These are phyloP conservation scores for Catharus ustulatus DNA, from an alignment of 2,797 vertebrate genomes.

Conservation along the genomic window DNA sequence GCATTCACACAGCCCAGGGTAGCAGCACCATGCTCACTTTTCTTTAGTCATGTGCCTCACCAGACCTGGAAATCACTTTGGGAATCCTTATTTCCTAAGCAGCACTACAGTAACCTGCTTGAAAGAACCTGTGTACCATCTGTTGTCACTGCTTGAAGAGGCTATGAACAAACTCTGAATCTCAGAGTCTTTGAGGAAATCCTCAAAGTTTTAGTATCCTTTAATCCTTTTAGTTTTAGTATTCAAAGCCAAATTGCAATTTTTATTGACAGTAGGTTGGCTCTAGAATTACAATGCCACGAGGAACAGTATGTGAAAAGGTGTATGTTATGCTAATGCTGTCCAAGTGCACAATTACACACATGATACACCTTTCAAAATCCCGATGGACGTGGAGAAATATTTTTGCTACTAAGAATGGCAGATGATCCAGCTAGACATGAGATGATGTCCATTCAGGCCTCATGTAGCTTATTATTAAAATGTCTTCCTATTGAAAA, in stretches of 20 bases:
- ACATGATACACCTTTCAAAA: not conserved
- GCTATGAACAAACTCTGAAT: not conserved
- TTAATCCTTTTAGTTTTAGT: no score
- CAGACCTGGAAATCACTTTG: not conserved
- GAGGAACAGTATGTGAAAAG: not conserved
- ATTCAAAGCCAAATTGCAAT: constrained; percentile 1
- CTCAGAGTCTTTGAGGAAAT: not conserved
- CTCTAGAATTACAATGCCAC: not conserved
- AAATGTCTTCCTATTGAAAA: not conserved
- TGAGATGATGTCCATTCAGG: not conserved
- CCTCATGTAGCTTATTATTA: not conserved
- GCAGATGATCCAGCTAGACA: not conserved
- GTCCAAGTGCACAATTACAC: not conserved
- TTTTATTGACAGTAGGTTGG: not conserved
- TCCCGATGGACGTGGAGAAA: not conserved
- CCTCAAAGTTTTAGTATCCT: no score
- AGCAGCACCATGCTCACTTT: not conserved
- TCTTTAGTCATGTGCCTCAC: not conserved
- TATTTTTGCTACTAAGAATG: constrained; percentile 8
- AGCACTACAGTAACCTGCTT: not conserved
- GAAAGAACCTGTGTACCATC: not conserved
- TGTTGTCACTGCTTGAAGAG: constrained; percentile 15
- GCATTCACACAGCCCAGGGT: not conserved
- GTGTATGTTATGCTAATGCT: not conserved
- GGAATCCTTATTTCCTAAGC: not conserved